These are phyloP conservation scores for Drepana arcuata DNA, from an alignment of 1,140 invertebrate species.

Conservation along the genomic window DNA sequence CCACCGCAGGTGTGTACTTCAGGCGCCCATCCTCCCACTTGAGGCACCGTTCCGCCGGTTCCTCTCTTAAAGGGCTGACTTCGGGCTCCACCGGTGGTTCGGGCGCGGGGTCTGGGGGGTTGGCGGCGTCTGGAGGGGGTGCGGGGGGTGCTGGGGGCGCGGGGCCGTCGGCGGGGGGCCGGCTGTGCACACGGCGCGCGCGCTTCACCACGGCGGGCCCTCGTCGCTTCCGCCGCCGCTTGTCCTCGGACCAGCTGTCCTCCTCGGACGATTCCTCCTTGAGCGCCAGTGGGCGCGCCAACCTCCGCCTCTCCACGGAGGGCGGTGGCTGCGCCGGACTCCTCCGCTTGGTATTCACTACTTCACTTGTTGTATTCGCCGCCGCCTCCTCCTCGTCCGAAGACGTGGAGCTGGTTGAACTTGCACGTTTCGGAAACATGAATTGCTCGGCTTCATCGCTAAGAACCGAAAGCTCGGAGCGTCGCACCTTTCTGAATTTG, in stretches of 20 bases:
- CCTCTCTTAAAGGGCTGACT: slow-evolving; percentile 41
- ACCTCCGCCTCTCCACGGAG: slow-evolving; percentile 33
- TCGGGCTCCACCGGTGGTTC: slow-evolving; percentile 18
- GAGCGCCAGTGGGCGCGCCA: slow-evolving; percentile 43
- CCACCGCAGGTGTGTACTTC: slow-evolving; percentile 74
- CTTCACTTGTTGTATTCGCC: no score
- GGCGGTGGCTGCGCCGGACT: slow-evolving; percentile 24
- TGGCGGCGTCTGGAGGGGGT: background rate
- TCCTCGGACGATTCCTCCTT: slow-evolving; percentile 63
- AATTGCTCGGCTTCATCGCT: slow-evolving; percentile 88
- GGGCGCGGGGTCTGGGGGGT: slow-evolving; percentile 9
- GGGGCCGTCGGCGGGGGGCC: no score
- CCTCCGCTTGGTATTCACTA: slow-evolving; percentile 43
- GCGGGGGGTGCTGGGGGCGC: background rate
- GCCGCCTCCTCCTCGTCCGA: slow-evolving; percentile 65
- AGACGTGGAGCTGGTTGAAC: slow-evolving; percentile 70
- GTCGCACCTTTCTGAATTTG: slow-evolving; percentile 79
- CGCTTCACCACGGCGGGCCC: slow-evolving; percentile 24
- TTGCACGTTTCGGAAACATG: slow-evolving; percentile 80
- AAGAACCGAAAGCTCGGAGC: slow-evolving; percentile 80
- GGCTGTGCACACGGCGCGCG: slow-evolving; percentile 9
- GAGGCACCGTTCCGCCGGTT: slow-evolving; percentile 43
- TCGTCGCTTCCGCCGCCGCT: slow-evolving; percentile 35
- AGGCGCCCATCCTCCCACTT: slow-evolving; percentile 58
- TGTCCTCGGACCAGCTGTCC: slow-evolving; percentile 53